Evolutionary conservation across 1,140 invertebrate genomes (phyloP).

Genomic region (Hycleus cichorii): DNA sequence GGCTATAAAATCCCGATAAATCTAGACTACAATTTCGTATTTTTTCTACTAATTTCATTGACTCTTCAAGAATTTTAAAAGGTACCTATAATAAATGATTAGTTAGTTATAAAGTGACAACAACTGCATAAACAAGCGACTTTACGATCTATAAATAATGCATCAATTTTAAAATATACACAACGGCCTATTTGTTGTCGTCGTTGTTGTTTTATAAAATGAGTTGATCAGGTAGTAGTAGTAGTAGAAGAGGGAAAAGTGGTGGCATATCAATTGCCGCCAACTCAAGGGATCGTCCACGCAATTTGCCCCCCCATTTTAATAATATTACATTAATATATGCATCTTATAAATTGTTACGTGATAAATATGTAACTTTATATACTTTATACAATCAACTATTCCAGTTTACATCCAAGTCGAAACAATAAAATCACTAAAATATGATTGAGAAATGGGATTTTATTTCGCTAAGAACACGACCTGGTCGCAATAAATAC

Average conservation of each 20-base stretch:
- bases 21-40: no score
- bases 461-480: slow-evolving; percentile 38
- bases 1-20: no score
- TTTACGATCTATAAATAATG: slow-evolving; percentile 37
- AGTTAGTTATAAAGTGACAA: slow-evolving; percentile 22
- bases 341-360: slow-evolving; percentile 41
- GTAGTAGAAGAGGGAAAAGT: not conserved
- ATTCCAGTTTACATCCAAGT: slow-evolving; percentile 39
- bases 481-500: slow-evolving; percentile 35
- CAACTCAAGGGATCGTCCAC: slow-evolving; percentile 16
- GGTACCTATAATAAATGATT: slow-evolving; percentile 5
- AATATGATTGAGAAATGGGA: slow-evolving; percentile 42
- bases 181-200: slow-evolving; percentile 28
- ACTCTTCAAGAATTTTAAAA: no score
- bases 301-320: slow-evolving; percentile 22
- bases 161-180: slow-evolving; percentile 36
- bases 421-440: slow-evolving; percentile 43
- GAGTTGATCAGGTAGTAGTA: slow-evolving; percentile 19
- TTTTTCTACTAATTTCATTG: no score
- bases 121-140: slow-evolving; percentile 28
- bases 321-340: slow-evolving; percentile 29
- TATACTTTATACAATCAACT: slow-evolving; percentile 42
- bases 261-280: not conserved
- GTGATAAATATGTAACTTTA: slow-evolving; percentile 44
- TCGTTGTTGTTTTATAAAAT: not conserved